Evolutionary conservation across 2,888 invertebrate genomes (phyloP).

Genomic region (Ctenicera cuprea): DNA sequence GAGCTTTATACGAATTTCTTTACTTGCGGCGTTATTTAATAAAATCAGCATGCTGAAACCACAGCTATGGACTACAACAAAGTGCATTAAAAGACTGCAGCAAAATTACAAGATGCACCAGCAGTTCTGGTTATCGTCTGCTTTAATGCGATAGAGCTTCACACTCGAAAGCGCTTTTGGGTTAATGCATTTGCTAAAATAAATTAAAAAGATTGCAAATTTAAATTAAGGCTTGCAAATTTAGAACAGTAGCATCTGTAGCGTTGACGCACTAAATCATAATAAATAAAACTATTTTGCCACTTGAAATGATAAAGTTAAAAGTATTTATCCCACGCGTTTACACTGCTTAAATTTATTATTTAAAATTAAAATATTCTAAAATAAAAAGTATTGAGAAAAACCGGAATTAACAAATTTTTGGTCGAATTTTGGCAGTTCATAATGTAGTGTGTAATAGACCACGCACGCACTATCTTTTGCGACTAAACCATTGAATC

Average conservation of each 20-base stretch:
- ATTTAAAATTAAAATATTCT: background rate
- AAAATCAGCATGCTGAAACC: conserved; percentile 14
- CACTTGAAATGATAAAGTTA: conserved; percentile 4
- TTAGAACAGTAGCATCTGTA: conserved; percentile 24
- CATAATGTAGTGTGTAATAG: too few relatives aligned
- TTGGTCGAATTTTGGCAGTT: too few relatives aligned
- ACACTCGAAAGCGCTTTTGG: conserved; percentile 37
- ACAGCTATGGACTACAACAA: background rate
- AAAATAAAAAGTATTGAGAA: background rate
- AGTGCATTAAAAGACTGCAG: conserved; percentile 8
- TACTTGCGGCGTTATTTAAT: background rate
- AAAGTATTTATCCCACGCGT: conserved; percentile 4
- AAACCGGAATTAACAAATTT: background rate
- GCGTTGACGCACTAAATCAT: background rate
- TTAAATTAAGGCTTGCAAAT: conserved; percentile 35
- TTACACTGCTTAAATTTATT: background rate
- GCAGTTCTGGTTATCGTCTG: conserved; percentile 39
- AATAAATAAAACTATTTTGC: conserved; percentile 1
- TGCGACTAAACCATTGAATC: too few relatives aligned
- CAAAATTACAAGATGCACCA: conserved; percentile 28
- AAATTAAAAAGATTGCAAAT: conserved; percentile 32
- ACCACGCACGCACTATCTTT: too few relatives aligned
- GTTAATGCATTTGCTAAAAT: conserved; percentile 29
- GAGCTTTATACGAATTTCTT: too few relatives aligned
- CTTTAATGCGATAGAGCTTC: conserved; percentile 28